Evolutionary conservation across 92 coral and sea anemone species (phyloP), one percentile per base, ranked within the genome.

Genomic region (Muricea muricata): DNA sequence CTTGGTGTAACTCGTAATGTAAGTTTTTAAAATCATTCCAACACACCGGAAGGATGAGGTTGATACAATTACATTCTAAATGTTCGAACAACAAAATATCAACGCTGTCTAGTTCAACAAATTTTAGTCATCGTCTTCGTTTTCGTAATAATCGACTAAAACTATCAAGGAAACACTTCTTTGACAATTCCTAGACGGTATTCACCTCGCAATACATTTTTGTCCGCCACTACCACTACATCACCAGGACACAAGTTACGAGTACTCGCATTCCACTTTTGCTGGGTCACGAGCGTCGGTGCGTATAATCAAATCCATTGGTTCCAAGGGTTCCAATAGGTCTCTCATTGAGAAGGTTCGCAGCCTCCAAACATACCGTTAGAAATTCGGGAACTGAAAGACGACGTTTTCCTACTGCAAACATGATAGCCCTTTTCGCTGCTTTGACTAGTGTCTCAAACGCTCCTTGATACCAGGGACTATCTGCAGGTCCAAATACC

Each of bases 391-490:
- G 85, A 28, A 52, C 79, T 0, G 91, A 86, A 60, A 92, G 89
- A 48, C 90, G 90, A 39, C 89, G 93, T 41, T 87, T 90, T 68
- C 42, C 55, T n/a, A 92, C 89, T 8, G 93, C 86, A 39, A 92
- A 92, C 55, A 87, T 89, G 28, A 90, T 90, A 31, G 92, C 93
- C 32, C 93, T 83, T 60, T 92, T 87, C 46, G 93, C 88, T 7
- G 55, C 30, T 78, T 90, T 92, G 31, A 92, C 85, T 65, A 92
- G 83, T 6, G 92, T 80, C 69, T 90, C 89, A 73, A 87, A 91
- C 46, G 93, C 91, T 39, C 93, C 95, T 80, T 92, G 95, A 68
- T 92, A 66, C 93, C 91, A 87, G 0, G 91, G 93, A 80, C 93
- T 92, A 65, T 90, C 90, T 54, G 93, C 92, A 41, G 91, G 91